Evolutionary conservation across 2,797 vertebrate species (phyloP), one percentile per base, ranked within the genome.

Genomic region (Tapirus indicus): DNA sequence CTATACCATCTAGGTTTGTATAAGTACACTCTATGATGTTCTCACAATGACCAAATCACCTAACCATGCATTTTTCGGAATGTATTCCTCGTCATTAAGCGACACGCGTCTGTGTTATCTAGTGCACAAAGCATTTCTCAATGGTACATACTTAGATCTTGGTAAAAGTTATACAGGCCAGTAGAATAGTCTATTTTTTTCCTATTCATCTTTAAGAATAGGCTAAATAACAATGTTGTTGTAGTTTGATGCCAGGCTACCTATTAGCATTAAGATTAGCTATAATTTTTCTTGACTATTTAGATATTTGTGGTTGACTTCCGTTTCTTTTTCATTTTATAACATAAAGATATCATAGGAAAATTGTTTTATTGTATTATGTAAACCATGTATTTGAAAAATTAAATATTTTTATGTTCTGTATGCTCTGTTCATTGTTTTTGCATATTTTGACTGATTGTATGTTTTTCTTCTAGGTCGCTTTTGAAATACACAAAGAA

Each of bases 401-500:
- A n/a, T 77, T 92, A 83, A 95, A 54, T 80, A 79, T 69, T 78
- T 68, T 62, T 88, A 49, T 83, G 27, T 92, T 82, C 12, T 93
- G 1, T 71, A 77, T 80, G 4, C 9, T 83, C 0, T 94, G 4
- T 18, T 91, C 6, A 32, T 66, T 68, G 62, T 60, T 32, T 47
- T 44, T 38, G 11, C 27, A 17, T 93, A 21, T 96, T 95, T 95
- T 85, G 89, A 97, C 68, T 27, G 80, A 58, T 29, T 97, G 74
- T 97, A 16, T 95, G 23, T 98, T 88, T 97, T 29, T 98, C 87
- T 97, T 98, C 14, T 97, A 99, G 99, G 99, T 99, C 78, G 99
- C 99, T 93, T 99, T 99, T 97, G 99, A 99, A 98, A 99, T 99
- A 97, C 99, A 99, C 99, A 99, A 99, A 97, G 99, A 99, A 86